Evolutionary conservation across 1,140 invertebrate species (phyloP).

Genomic region (Monomorium pharaonis): DNA sequence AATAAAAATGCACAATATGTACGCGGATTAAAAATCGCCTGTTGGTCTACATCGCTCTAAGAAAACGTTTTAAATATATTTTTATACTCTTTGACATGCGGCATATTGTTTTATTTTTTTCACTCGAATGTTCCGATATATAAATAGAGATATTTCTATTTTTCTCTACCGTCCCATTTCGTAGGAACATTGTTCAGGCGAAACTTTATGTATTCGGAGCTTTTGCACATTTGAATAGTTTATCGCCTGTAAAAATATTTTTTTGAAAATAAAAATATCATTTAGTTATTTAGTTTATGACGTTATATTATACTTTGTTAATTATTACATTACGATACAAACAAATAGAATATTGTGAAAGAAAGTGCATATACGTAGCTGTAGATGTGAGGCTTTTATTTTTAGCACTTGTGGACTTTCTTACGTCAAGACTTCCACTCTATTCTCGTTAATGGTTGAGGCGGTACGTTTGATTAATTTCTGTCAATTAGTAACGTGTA

Average conservation of each 20-base stretch:
- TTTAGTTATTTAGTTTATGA: neutral
- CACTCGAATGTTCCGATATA: slow-evolving; percentile 20
- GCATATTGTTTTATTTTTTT: slow-evolving; percentile 30
- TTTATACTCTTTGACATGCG: slow-evolving; percentile 11
- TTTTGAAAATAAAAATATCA: neutral
- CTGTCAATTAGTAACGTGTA: slow-evolving; percentile 26
- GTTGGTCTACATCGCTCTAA: slow-evolving; percentile 4
- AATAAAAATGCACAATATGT: slow-evolving; percentile 23
- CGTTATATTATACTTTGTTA: neutral
- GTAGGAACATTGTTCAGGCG: slow-evolving; percentile 1
- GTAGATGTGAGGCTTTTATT: neutral
- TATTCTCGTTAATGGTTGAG: neutral
- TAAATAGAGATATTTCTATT: slow-evolving; percentile 24
- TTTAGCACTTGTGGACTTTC: neutral
- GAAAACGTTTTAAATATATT: slow-evolving; percentile 28
- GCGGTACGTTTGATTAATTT: slow-evolving; percentile 49
- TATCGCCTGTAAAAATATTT: slow-evolving; percentile 13
- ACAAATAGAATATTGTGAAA: neutral
- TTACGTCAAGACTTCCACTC: neutral
- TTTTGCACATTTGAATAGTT: neutral
- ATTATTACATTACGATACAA: neutral
- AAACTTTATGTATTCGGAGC: slow-evolving; percentile 15
- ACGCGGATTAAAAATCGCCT: slow-evolving; percentile 4
- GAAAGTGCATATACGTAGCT: neutral
- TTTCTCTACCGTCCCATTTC: neutral